A percentile compares a stretch with the other conserved stretches of the same genome.
phyloP scores from a whole-genome alignment of 30 jellyfish, hydroid and myxozoan species.

The Haliclystus octoradiatus region DNA sequence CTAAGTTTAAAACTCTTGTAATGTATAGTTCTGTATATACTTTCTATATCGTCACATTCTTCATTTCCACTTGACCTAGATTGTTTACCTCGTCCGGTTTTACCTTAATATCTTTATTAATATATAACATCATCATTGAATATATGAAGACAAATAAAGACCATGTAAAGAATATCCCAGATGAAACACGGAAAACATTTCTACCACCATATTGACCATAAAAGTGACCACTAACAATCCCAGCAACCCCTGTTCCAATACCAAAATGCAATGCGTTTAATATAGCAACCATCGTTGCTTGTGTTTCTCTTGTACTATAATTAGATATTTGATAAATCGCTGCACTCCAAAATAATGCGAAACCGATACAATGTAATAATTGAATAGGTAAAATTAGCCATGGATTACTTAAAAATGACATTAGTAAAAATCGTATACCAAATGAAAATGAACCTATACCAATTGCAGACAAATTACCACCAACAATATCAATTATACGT shows the following conservation, averaged over 20 bases:
- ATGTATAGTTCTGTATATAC: too few species aligned
- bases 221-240: conserved; percentile 47
- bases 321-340: conserved; percentile 26
- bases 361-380: conserved; percentile 49
- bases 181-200: conserved; percentile 22
- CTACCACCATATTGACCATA: conserved; percentile 57
- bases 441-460: conserved; percentile 18
- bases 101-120: too few species aligned
- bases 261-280: conserved; percentile 51
- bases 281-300: conserved; percentile 50
- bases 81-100: too few species aligned
- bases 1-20: too few species aligned
- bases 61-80: too few species aligned
- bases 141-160: conserved; percentile 4
- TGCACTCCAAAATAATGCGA: conserved; percentile 71
- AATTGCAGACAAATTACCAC: conserved; percentile 44
- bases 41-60: too few species aligned
- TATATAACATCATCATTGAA: too few species aligned
- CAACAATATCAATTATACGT: conserved; percentile 21
- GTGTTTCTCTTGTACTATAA: conserved; percentile 31
- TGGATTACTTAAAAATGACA: conserved; percentile 42
- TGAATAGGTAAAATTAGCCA: conserved; percentile 50
- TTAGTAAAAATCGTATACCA: conserved; percentile 34
- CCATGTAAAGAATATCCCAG: conserved; percentile 30
- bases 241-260: conserved; percentile 33